Base-by-base conservation (phyloP, 2,888 invertebrate genomes). In the Eristalinus sepulchralis region DNA sequence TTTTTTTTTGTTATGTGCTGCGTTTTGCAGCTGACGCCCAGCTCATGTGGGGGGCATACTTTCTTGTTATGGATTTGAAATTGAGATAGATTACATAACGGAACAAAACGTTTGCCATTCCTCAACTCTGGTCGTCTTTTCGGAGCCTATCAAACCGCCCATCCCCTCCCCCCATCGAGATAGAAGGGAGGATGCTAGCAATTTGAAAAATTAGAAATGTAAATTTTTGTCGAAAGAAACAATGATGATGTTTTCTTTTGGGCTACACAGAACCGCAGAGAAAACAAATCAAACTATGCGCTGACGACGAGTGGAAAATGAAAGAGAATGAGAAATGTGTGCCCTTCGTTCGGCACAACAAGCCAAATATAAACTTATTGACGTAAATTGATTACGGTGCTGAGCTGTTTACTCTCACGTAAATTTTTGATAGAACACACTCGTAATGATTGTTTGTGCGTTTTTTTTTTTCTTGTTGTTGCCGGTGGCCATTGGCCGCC, bases 81-180 rank as follows among this genome's bases (percentile, higher is more conserved):
- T 85, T 85, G 81, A 85, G 85, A 85, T 81, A 81, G 81, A 85
- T 85, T 85, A 81, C 77, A 73, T 76, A 84, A 80, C 62, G 80
- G 31, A 78, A 71, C 33, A 63, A 70, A 77, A 60, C 39, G 66
- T 62, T 78, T 36, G 36, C 55, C 39, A 63, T 75, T 84, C 60
- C 63, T 53, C 59, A 13, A 59, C 33, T 70, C 27, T 27, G 27
- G 27, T 47, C 68, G 75, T 75, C 64, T 66, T 70, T 64, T 55
- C 17, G 34, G 63, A 77, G 73, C 85, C 84, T 85, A 80, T 76
- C 75, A 70, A 34, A 17, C 34, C 53, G 5, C 31, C 11, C 62
- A 13, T 9, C 1, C 2, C 10, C 13, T 55, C 13, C 8, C 6
- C 2, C n/a, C 1, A 2, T 13, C n/a, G 53, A 17, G n/a, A 20